phyloP scores from a whole-genome alignment of 2,113 vertebrate species.

The Aphyosemion australe region DNA sequence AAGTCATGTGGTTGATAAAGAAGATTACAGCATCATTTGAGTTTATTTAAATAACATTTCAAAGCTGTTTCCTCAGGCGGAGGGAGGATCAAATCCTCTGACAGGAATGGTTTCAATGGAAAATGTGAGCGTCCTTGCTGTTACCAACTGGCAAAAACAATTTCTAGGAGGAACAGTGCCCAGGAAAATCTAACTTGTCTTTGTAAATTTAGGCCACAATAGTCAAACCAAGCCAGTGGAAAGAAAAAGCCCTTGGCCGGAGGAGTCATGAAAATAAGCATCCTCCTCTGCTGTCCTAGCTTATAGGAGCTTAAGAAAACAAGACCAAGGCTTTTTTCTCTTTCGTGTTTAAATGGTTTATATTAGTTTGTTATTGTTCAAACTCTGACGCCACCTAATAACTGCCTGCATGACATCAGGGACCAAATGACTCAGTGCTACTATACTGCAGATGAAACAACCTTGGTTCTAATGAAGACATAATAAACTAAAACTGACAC shows the following conservation, averaged over 20 bases:
- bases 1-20: slow-evolving; percentile 22
- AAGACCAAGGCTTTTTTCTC: slow-evolving; percentile 16
- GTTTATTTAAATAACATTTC: slow-evolving; percentile 6
- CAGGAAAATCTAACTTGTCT: slow-evolving; percentile 49
- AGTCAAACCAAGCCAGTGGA: slow-evolving; percentile 31
- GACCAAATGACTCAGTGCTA: slow-evolving; percentile 10
- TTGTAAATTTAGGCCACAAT: slow-evolving; percentile 48
- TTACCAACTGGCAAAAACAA: slow-evolving; percentile 47
- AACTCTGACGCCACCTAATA: slow-evolving; percentile 40
- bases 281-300: slow-evolving; percentile 27
- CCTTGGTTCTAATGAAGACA: not conserved
- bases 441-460: slow-evolving; percentile 10
- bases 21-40: slow-evolving; percentile 13
- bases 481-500: slow-evolving; percentile 2
- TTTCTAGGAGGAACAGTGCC: slow-evolving; percentile 29
- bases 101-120: slow-evolving; percentile 50
- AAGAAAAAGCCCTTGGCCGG: slow-evolving; percentile 30
- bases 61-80: slow-evolving; percentile 6
- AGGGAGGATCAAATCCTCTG: slow-evolving; percentile 24
- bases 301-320: slow-evolving; percentile 24
- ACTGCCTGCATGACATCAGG: slow-evolving; percentile 46
- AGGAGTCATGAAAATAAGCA: slow-evolving; percentile 38
- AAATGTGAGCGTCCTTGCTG: slow-evolving; percentile 36
- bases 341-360: slow-evolving; percentile 37
- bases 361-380: slow-evolving; percentile 62